A percentile compares a stretch with the other conserved stretches of the same genome.
phyloP scores from a whole-genome alignment of 1,140 invertebrate species.

The Aphidius ervi region DNA sequence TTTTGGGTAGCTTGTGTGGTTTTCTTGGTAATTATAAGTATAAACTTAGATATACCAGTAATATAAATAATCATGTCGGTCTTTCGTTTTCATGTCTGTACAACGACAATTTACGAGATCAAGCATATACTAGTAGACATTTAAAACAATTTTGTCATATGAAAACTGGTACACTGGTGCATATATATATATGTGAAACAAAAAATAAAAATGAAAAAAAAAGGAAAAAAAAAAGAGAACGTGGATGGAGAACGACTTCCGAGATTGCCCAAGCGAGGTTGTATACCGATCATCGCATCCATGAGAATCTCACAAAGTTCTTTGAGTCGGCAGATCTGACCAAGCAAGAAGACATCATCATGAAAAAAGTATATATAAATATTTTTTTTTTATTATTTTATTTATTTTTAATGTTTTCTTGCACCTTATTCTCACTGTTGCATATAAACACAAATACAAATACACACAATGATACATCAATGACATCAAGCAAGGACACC shows the following conservation, averaged over 20 bases:
- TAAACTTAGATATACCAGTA: constrained; percentile 44
- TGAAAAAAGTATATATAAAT: background rate
- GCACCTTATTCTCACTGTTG: background rate
- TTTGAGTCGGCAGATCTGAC: constrained; percentile 3
- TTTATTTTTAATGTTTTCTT: too few species aligned
- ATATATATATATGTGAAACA: constrained; percentile 1
- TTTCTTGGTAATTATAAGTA: constrained; percentile 40
- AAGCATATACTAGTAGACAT: constrained; percentile 29
- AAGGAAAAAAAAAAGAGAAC: constrained; percentile 12
- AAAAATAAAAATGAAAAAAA: constrained; percentile 11
- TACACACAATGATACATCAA: background rate
- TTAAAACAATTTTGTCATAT: constrained; percentile 17
- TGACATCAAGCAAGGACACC: constrained; percentile 3
- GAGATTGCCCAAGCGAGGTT: constrained; percentile 11
- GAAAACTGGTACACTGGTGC: background rate
- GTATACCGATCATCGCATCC: constrained; percentile 26
- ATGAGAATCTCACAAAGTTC: constrained; percentile 1
- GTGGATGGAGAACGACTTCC: constrained; percentile 14
- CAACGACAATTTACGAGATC: constrained; percentile 44
- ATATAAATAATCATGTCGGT: constrained; percentile 34
- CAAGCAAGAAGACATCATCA: background rate
- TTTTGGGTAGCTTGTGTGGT: constrained; percentile 26
- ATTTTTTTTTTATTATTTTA: background rate
- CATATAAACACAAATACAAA: background rate
- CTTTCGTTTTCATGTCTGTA: constrained; percentile 22